Evolutionary conservation across 1,140 invertebrate species (phyloP).

Genomic region (Magallana angulata): DNA sequence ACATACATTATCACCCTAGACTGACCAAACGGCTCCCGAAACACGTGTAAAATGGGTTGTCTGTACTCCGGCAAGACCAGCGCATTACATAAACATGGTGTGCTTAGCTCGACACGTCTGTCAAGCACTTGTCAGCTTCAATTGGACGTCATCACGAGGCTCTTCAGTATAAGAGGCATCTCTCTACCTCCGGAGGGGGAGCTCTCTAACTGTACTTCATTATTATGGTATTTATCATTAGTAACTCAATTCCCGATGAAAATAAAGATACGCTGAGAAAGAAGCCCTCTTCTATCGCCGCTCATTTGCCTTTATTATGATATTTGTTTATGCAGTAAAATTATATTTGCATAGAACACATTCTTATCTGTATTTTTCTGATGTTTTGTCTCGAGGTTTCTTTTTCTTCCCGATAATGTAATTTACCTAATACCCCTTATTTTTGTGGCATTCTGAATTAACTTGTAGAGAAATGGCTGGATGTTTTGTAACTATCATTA

Average conservation of each 20-base stretch:
- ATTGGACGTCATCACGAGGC: conserved; percentile 19
- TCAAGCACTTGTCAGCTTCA: conserved; percentile 22
- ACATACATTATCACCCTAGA: neutral
- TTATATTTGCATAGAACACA: conserved; percentile 40
- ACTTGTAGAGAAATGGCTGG: no score
- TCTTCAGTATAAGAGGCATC: neutral
- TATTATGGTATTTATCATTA: conserved; percentile 40
- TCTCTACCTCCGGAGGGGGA: neutral
- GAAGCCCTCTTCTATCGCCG: neutral
- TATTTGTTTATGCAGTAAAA: conserved; percentile 46
- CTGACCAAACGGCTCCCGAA: neutral
- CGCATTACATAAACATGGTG: conserved; percentile 10
- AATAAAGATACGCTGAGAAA: conserved; percentile 22
- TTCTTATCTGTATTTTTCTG: conserved; percentile 29
- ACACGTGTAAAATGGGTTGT: conserved; percentile 18
- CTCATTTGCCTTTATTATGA: conserved; percentile 24
- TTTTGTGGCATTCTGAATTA: neutral
- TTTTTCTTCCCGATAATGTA: neutral
- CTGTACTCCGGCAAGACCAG: neutral
- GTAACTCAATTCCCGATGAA: conserved; percentile 41
- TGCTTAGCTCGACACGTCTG: conserved; percentile 13
- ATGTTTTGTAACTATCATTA: neutral
- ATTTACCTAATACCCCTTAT: neutral
- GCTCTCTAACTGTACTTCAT: conserved; percentile 38
- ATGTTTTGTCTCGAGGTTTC: conserved; percentile 11